Conservation (phyloP, 2,888 invertebrate genomes). For the Caenorhabditis zanzibari region DNA sequence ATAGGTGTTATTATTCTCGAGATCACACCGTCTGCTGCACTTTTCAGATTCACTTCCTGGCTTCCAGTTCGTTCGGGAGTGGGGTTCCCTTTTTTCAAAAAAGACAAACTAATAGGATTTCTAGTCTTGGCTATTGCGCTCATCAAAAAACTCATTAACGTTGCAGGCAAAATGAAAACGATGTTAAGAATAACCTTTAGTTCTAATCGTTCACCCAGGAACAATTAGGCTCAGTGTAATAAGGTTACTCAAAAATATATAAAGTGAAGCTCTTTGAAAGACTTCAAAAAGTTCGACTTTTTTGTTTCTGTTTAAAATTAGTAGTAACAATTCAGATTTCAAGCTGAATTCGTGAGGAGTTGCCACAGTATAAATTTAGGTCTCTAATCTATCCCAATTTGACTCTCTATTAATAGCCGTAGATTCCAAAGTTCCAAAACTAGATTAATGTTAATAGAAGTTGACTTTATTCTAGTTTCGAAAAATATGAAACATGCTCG, state of each 20-base stretch:
- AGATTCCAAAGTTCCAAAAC: too few relatives aligned
- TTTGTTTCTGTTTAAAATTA: too few relatives aligned
- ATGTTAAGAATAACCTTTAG: slow-evolving; percentile 46
- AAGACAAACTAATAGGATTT: neutral
- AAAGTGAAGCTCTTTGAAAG: neutral
- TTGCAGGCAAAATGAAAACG: slow-evolving; percentile 23
- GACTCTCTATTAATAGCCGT: too few relatives aligned
- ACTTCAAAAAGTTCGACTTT: too few relatives aligned
- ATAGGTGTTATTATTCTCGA: slow-evolving; percentile 54
- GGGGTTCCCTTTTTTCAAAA: neutral
- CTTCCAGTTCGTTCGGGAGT: neutral
- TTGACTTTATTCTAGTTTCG: too few relatives aligned
- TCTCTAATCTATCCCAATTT: too few relatives aligned
- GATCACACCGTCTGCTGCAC: slow-evolving; percentile 28
- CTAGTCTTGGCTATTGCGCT: slow-evolving; percentile 9
- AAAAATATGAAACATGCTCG: too few relatives aligned
- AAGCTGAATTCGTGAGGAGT: too few relatives aligned
- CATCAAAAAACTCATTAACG: slow-evolving; percentile 21
- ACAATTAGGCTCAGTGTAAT: slow-evolving; percentile 23
- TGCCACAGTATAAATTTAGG: too few relatives aligned
- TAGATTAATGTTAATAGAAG: too few relatives aligned
- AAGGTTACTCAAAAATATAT: neutral
- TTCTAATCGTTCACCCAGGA: slow-evolving; percentile 19
- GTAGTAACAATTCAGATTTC: too few relatives aligned
- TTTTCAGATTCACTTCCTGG: slow-evolving; percentile 36